These are phyloP conservation scores for Galaxias olidus DNA, from an alignment of 2,797 vertebrate genomes.

Conservation along the genomic window DNA sequence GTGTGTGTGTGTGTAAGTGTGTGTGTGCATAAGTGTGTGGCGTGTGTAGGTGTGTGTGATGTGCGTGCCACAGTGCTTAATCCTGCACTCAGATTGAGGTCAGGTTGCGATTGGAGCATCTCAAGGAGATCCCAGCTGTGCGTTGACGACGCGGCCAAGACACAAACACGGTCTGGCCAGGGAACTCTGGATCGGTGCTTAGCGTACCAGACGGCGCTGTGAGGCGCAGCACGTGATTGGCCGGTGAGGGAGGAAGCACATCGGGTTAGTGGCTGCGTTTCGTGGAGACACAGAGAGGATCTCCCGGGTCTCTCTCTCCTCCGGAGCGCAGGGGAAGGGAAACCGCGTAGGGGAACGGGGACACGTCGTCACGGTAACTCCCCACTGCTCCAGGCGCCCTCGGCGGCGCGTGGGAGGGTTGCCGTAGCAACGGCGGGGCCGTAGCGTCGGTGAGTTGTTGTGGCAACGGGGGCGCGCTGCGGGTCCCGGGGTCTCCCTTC, in stretches of 20 bases:
- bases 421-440: conserved; percentile 67
- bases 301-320: not conserved
- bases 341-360: not conserved
- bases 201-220: conserved; percentile 2
- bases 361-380: conserved; percentile 58
- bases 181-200: conserved; percentile 33
- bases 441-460: conserved; percentile 75
- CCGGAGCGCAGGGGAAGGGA: conserved; percentile 10
- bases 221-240: conserved; percentile 31
- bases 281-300: no score
- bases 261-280: conserved; percentile 8
- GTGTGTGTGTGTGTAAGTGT: conserved; percentile 37
- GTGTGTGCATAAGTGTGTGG: conserved; percentile 20
- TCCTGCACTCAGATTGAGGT: conserved; percentile 70
- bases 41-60: conserved; percentile 17
- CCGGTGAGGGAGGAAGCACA: conserved; percentile 13
- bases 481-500: no score
- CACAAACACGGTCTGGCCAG: conserved; percentile 36
- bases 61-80: conserved; percentile 48
- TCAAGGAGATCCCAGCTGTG: conserved; percentile 19
- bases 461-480: conserved; percentile 46
- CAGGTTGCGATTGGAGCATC: conserved; percentile 53
- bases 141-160: conserved; percentile 49
- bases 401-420: conserved; percentile 67
- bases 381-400: conserved; percentile 46